Conservation (phyloP, 2,888 invertebrate genomes). For the Dolichomitus sp. region DNA sequence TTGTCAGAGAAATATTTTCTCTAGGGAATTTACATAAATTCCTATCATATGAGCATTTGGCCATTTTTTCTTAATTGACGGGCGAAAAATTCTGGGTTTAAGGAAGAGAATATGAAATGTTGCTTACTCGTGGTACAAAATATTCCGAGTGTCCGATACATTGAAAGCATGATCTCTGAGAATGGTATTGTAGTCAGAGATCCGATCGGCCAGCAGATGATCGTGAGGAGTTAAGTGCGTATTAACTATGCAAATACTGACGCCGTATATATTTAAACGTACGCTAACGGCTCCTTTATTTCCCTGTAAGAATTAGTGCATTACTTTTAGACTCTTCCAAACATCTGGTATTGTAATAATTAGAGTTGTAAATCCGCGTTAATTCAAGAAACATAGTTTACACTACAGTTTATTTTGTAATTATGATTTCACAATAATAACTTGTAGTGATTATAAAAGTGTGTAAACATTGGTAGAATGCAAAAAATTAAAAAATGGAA, state of each 20-base stretch:
- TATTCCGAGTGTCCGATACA: constrained; percentile 92
- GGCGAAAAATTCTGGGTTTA: neutral
- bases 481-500: too few species aligned
- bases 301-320: constrained; percentile 89
- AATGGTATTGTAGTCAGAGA: constrained; percentile 95
- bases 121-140: constrained; percentile 95
- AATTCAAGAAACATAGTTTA: too few species aligned
- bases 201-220: constrained; percentile 93
- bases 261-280: constrained; percentile 95
- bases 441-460: too few species aligned
- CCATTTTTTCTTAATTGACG: neutral
- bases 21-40: too few species aligned
- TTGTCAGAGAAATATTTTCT: too few species aligned
- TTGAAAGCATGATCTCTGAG: constrained; percentile 94
- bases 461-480: too few species aligned
- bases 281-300: constrained; percentile 98
- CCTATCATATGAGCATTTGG: too few species aligned
- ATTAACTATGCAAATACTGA: constrained; percentile 95
- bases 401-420: too few species aligned
- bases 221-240: constrained; percentile 97
- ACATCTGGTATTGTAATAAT: too few species aligned
- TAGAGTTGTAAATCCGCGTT: too few species aligned
- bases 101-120: constrained; percentile 22
- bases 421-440: too few species aligned
- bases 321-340: neutral